Percentiles rank a stretch among this genome's conserved stretches.
phyloP scores from a whole-genome alignment of 2,797 vertebrate species.

The Helarctos malayanus region DNA sequence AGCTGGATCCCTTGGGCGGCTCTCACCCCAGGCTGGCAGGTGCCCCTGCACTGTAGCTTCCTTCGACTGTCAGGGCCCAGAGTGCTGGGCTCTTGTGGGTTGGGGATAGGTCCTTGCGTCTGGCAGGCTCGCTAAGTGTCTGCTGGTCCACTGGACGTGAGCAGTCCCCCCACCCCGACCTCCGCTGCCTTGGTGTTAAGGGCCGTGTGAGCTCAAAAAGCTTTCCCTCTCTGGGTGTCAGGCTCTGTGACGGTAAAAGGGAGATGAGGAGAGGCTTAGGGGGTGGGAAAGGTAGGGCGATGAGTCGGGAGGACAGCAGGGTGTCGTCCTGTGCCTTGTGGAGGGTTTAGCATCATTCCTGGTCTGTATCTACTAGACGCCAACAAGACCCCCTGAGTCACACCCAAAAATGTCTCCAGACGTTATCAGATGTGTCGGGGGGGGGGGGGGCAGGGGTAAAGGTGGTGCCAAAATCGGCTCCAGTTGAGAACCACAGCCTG shows the following conservation, averaged over 20 bases:
- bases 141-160: neutral
- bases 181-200: neutral
- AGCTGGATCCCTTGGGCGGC: neutral
- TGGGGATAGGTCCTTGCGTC: neutral
- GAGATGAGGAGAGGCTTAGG: neutral
- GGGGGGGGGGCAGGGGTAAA: accelerated
- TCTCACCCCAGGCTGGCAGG: neutral
- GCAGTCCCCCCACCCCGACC: too few species aligned
- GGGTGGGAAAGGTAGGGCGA: neutral
- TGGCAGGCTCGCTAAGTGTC: neutral
- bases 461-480: neutral
- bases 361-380: neutral
- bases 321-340: accelerated
- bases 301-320: accelerated
- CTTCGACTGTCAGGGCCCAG: neutral
- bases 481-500: neutral
- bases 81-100: neutral
- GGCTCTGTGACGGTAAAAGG: neutral
- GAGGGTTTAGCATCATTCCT: neutral
- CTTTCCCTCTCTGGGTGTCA: neutral
- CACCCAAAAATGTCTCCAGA: neutral
- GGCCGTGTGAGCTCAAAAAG: neutral
- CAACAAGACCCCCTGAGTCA: too few species aligned
- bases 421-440: neutral
- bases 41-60: neutral